Base-by-base conservation (phyloP, 2,797 vertebrate genomes). In the Pipistrellus pipistrellus region DNA sequence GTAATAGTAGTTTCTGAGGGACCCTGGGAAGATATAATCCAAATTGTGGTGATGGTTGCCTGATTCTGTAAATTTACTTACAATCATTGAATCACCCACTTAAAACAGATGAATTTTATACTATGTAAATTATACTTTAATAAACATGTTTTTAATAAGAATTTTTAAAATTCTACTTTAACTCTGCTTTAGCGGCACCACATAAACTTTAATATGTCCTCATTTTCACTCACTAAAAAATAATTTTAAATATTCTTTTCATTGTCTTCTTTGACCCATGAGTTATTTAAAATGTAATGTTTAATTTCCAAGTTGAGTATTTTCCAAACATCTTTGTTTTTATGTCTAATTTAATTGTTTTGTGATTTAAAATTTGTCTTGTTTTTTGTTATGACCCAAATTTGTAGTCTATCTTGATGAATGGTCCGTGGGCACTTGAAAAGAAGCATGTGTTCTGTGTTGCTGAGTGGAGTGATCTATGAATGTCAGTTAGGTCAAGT, bases 311-410 rank as follows among this genome's bases (percentile, higher is more conserved):
- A 82, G 88, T 85, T 76, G n/a, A 17, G 8, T 66, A n/a, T 57
- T 87, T 92, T 82, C 15, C 35, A 94, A 95, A 94, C n/a, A 73
- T 68, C 10, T 88, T 85, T 77, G 41, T 14, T 62, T 96, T 86
- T 84, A 57, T 44, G 89, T 77, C 48, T 85, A 93, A 85, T 80
- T 68, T 90, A 95, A 90, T 88, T 78, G 84, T 91, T 88, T 95
- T 55, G 30, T 55, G 35, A 77, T 81, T 75, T 14, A 62, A 92
- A 62, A 32, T 72, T 15, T 35, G n/a, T n/a, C 51, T 78, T n/a
- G 25, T 76, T 30, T 46, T 85, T 44, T 68, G 51, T 82, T 73
- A 30, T 91, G 38, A 15, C 20, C 44, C 38, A 59, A 72, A 66
- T 75, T 85, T 88, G 12, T 68, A 68, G 46, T 44, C 62, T 72